Evolutionary conservation across 2,113 vertebrate species (phyloP).

Genomic region (Panurus biarmicus): DNA sequence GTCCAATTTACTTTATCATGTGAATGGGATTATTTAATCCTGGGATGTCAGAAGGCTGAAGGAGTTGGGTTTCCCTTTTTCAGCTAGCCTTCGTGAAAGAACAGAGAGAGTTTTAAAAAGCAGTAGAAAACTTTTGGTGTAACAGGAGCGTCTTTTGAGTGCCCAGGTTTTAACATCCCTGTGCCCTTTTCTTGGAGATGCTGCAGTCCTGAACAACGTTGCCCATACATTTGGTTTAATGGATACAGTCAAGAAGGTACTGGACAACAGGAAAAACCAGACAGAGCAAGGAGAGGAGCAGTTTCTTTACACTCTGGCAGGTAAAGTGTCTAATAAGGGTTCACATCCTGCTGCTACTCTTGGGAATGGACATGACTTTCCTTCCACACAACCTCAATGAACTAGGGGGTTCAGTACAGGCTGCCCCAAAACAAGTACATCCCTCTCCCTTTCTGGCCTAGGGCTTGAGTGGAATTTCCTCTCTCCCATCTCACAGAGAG

Average conservation of each 20-base stretch:
- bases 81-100: background rate
- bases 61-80: background rate
- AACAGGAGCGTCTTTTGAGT: background rate
- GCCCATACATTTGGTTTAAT: slow-evolving; percentile 93
- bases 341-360: background rate
- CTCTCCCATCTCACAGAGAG: background rate
- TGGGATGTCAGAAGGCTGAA: background rate
- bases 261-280: slow-evolving; percentile 84
- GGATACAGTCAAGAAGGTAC: slow-evolving; percentile 88
- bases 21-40: background rate
- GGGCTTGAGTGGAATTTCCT: background rate
- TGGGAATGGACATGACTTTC: background rate
- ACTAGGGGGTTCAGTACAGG: background rate
- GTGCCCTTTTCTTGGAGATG: slow-evolving; percentile 74
- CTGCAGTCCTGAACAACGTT: slow-evolving; percentile 91
- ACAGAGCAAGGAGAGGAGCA: slow-evolving; percentile 88
- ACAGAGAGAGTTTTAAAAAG: background rate
- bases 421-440: background rate
- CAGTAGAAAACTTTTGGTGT: background rate
- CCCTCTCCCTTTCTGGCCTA: background rate
- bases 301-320: slow-evolving; percentile 79
- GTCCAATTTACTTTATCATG: background rate
- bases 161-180: background rate
- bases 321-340: slow-evolving; percentile 49
- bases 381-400: background rate